A percentile compares a stretch with the other conserved stretches of the same genome.
phyloP scores from a whole-genome alignment of 2,113 vertebrate genomes.

The Lophura nycthemera region DNA sequence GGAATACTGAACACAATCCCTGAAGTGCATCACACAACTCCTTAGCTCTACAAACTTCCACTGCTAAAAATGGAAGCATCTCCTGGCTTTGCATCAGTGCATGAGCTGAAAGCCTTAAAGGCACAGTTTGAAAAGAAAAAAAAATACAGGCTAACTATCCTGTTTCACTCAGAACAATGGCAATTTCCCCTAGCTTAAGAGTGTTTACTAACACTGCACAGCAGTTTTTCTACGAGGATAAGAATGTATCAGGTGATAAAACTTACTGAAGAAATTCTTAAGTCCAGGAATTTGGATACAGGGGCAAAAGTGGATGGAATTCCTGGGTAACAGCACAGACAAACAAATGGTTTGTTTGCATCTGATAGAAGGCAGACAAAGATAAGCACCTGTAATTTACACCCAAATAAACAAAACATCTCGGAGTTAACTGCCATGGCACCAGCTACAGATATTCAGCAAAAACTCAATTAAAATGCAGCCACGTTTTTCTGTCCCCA shows the following conservation, averaged over 20 bases:
- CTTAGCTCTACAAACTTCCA: fast-evolving
- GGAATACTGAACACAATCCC: neutral
- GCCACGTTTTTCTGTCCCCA: neutral
- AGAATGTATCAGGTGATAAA: neutral
- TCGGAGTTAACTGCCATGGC: neutral
- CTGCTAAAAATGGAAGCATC: neutral
- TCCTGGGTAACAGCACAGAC: fast-evolving
- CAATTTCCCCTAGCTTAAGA: neutral
- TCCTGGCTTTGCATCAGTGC: neutral
- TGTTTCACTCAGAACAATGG: neutral
- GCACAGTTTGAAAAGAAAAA: neutral
- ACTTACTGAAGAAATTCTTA: neutral
- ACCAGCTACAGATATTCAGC: neutral
- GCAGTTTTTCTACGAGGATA: neutral
- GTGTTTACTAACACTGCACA: neutral
- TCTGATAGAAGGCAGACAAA: neutral
- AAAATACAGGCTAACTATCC: too few relatives aligned
- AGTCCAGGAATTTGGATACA: neutral
- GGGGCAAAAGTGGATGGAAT: neutral
- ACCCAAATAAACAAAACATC: neutral
- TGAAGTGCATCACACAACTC: neutral
- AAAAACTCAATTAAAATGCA: neutral
- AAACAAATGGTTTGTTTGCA: neutral
- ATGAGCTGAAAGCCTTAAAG: neutral
- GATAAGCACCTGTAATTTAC: neutral